Percentiles rank a stretch among this genome's conserved stretches.
Evolutionary conservation across 2,113 vertebrate species (phyloP).

Genomic region (Gnathonemus longibarbis): DNA sequence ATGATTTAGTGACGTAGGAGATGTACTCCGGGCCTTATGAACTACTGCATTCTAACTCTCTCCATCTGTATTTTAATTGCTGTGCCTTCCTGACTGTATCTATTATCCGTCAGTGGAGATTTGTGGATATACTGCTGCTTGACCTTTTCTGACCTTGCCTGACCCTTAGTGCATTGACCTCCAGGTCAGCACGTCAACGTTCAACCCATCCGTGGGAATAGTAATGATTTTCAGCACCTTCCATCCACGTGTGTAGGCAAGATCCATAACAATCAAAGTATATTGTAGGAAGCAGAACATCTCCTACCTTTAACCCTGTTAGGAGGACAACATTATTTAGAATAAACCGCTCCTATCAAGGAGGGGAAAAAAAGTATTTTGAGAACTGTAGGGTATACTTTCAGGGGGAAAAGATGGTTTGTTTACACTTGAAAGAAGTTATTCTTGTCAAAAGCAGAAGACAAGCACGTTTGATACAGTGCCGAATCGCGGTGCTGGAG

Average conservation of each 20-base stretch:
- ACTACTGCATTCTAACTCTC: conserved; percentile 33
- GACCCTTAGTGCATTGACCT: neutral
- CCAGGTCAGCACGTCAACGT: neutral
- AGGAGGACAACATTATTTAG: neutral
- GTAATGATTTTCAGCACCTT: neutral
- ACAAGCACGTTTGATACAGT: neutral
- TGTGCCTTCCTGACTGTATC: conserved; percentile 31
- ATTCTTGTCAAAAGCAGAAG: conserved; percentile 3
- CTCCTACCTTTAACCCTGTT: neutral
- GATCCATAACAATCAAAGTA: neutral
- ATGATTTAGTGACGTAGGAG: conserved; percentile 40
- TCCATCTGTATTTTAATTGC: conserved; percentile 42
- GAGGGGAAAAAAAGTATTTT: neutral
- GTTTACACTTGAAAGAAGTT: conserved; percentile 12
- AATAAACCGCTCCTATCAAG: neutral
- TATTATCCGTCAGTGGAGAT: conserved; percentile 20
- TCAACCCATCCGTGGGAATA: neutral
- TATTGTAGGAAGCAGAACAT: neutral
- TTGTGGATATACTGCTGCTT: conserved; percentile 23
- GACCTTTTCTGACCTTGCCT: neutral
- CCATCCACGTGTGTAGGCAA: neutral
- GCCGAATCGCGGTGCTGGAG: neutral
- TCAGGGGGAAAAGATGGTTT: neutral
- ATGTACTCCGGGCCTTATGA: conserved; percentile 23
- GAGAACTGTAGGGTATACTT: neutral